Base-by-base conservation (phyloP, 2,888 invertebrate genomes). In the Elysia crispata region DNA sequence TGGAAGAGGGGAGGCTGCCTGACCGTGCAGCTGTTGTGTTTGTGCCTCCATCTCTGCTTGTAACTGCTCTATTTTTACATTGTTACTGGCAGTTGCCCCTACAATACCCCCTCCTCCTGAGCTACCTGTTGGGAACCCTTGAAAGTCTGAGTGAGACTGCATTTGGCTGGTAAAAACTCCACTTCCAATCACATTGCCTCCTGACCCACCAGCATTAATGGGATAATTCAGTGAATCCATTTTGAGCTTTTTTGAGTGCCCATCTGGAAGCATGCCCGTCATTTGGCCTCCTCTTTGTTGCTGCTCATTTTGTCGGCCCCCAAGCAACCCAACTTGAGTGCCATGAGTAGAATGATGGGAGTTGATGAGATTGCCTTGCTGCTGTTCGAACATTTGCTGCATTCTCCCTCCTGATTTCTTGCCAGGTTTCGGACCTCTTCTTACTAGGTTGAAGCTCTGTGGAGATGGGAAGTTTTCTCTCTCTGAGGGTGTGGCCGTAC, bases 401-500 rank as follows among this genome's bases (percentile, higher is more conserved):
- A 49, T 64, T 54, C 67, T 64, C 15, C 54, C 50, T 70, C 76
- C 20, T 25, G 72, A 33, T 41, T 80, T 80, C 23, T 70, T 80
- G 54, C 64, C 64, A 25, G 57, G 76, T 8, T 76, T 72, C 1
- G 70, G 54, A 62, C 76, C 80, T 30, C 80, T 67, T 18, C 73
- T 67, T 13, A 66, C 76, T 28, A 62, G 41, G 25, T 54, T 57
- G 25, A 76, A 20, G n/a, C 6, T 30, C 28, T 80, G 80, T 33
- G 80, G 64, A 23, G 76, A 66, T 66, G 75, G 72, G 25, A 80
- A 72, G 31, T 76, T 72, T 33, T 80, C 80, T 76, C 76, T 62
- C 28, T 80, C 80, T 50, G 80, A 23, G 15, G 80, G 80, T 20
- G 80, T 67, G 30, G 80, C 80, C 6, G 80, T 80, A n/a, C 80